Base-by-base conservation (phyloP, 1,140 invertebrate species). In the Diorhabda carinulata region DNA sequence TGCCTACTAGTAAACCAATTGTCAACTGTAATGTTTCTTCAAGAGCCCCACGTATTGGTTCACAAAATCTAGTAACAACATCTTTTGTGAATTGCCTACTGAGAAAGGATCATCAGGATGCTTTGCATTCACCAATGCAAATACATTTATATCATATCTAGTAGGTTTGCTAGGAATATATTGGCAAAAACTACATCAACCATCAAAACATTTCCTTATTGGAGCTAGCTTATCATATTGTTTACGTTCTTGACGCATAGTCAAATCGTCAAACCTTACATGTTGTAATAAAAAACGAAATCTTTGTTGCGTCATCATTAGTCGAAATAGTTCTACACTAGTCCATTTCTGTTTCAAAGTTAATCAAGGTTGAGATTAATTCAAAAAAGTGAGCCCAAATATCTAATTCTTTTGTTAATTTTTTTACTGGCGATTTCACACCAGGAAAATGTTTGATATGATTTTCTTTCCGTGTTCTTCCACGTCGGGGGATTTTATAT, bases 91-190 rank as follows among this genome's bases (percentile, higher is more conserved):
- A 25, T 25, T 25, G 1, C 25, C 25, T 25, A 25, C 25, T 25
- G 25, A 25, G 25, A 25, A 75, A 5, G 73, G 71, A 9, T 73
- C 73, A 5, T 73, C 65, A 42, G 72, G 75, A 60, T 78, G 72
- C 69, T 69, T 70, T 40, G 72, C 76, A 57, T 76, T 73, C 40
- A 70, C 66, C 0, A 77, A 43, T 5, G 74, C 73, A 75, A 69
- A 74, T 44, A 76, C 66, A 73, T 82, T 82, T 44, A 82, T 72
- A 3, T 78, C 82, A 67, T 82, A 80, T 25, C 70, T 68, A n/a
- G 62, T 67, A 43, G 75, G 73, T 62, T 78, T 78, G 40, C 59
- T 59, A 3, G 73, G 79, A 5, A 86, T 81, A 67, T 82, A 84
- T 67, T 82, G 79, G 43, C 73, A 61, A 65, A 83, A 83, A 8